Conservation (phyloP, 2,113 vertebrate genomes). For the Brachionichthys hirsutus region DNA sequence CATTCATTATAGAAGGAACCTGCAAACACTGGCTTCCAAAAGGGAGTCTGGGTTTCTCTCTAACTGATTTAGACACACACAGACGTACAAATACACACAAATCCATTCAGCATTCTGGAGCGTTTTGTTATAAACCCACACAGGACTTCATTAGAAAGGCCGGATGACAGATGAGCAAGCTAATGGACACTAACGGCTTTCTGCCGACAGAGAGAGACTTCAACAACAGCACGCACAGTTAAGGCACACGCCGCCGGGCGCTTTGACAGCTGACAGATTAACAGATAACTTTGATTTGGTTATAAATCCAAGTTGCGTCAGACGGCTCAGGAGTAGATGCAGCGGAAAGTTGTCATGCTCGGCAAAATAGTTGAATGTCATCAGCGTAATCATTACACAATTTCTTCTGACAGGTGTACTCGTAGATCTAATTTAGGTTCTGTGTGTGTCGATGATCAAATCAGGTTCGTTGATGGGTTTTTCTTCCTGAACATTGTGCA, state of each 20-base stretch:
- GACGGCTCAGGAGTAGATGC: slow-evolving; percentile 4
- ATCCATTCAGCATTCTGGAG: slow-evolving; percentile 3
- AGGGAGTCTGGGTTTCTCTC: not conserved
- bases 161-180: slow-evolving; percentile 61
- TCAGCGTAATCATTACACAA: not conserved
- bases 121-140: slow-evolving; percentile 54
- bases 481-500: slow-evolving; percentile 36
- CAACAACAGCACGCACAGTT: slow-evolving; percentile 7
- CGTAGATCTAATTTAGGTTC: slow-evolving; percentile 5
- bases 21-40: not conserved
- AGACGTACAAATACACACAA: slow-evolving; percentile 8
- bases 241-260: slow-evolving; percentile 25
- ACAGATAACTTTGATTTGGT: slow-evolving; percentile 34
- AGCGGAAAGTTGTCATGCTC: slow-evolving; percentile 8
- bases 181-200: slow-evolving; percentile 59
- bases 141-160: slow-evolving; percentile 67
- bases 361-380: not conserved
- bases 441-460: slow-evolving; percentile 44
- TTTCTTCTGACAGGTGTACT: slow-evolving; percentile 27
- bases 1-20: not conserved
- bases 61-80: slow-evolving; percentile 3
- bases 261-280: slow-evolving; percentile 36
- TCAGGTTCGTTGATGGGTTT: slow-evolving; percentile 17
- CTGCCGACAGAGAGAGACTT: slow-evolving; percentile 28
- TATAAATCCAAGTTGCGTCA: slow-evolving; percentile 13